Evolutionary conservation across 2,888 invertebrate genomes (phyloP), one percentile per base, ranked within the genome.

Genomic region (Parascotia fuliginaria): DNA sequence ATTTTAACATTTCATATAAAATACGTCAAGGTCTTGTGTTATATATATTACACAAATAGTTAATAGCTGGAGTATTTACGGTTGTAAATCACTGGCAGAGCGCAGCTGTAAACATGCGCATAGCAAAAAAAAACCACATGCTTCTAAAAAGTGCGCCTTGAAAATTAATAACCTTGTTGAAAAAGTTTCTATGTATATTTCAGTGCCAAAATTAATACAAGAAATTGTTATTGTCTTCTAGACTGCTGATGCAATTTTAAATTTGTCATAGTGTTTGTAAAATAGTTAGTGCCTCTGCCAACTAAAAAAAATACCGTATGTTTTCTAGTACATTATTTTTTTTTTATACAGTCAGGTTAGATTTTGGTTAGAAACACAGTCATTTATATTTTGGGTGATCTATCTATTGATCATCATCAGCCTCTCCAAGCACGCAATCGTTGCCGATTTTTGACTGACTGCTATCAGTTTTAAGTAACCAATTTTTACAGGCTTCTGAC

Each of bases 61-160:
- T 73, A 76, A 73, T 70, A 73, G 68, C 58, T 27, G 64, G 60
- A 65, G 69, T 74, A 75, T 65, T 66, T 67, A 57, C 59, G 63
- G 67, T 70, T 63, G 79, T 82, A 85, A 84, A 85, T 85, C 84
- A 83, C 79, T 68, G 54, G 71, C 63, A 70, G 74, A 75, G 72
- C 71, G 76, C 73, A 73, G 73, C 79, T 77, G 77, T 87, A 87
- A 84, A 85, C 84, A 87, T 70, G 70, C 85, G 79, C 81, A 82
- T 69, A 70, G 79, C 76, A 75, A 73, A 82, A 83, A 41, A 33
- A 76, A 78, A 64, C 55, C 56, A 49, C 68, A 65, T 55, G 63
- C 68, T 73, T 72, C 45, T 71, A 69, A 75, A 79, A 78, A 74
- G 54, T 55, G 38, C 66, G 61, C 69, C 71, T 73, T 75, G 74